Evolutionary conservation across 1,140 invertebrate species (phyloP), one percentile per base, ranked within the genome.

Genomic region (Mycetomoellerius zeteki): DNA sequence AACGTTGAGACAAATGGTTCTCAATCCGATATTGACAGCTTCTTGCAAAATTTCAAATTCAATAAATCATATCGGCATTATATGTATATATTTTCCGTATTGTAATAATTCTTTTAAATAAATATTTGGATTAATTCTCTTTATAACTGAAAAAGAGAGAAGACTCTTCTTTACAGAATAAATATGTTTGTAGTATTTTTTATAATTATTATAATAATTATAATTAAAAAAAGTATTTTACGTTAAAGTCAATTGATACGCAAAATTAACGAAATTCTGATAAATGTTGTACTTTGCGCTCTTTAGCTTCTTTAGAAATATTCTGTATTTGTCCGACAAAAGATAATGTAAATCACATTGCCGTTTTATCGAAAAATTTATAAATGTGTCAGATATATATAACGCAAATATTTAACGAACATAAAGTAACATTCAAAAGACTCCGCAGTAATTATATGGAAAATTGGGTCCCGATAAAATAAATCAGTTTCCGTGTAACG

Each of bases 11-110:
- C 37, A 82, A 73, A 73, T 30, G 54, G 37, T 24, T 58, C 24
- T 60, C 67, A 14, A 47, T 73, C 19, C 54, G 56, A 56, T 21
- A n/a, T 30, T 75, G 80, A 82, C 80, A 82, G 67, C n/a, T 50
- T 16, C 69, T 37, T 33, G 8, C 33, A 16, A 47, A 82, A 60
- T 73, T 30, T 0, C 24, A 50, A 75, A 60, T 84, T 84, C 56
- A 33, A 21, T 84, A 72, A 82, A 82, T 75, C 14, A 16, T 37
- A 43, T 78, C n/a, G 3, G 1, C n/a, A 8, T 12, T 54, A 30
- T 50, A 50, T 14, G 0, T n/a, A 8, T 5, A 21, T 37, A 72
- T 43, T 43, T 37, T 43, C 37, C 37, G 8, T 64, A 64, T 33
- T 3, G 19, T 64, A n/a, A 71, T 71, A 71, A 73, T 82, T 82